Evolutionary conservation across 2,113 vertebrate species (phyloP), one percentile per base, ranked within the genome.

Genomic region (Melanerpes aurifrons): DNA sequence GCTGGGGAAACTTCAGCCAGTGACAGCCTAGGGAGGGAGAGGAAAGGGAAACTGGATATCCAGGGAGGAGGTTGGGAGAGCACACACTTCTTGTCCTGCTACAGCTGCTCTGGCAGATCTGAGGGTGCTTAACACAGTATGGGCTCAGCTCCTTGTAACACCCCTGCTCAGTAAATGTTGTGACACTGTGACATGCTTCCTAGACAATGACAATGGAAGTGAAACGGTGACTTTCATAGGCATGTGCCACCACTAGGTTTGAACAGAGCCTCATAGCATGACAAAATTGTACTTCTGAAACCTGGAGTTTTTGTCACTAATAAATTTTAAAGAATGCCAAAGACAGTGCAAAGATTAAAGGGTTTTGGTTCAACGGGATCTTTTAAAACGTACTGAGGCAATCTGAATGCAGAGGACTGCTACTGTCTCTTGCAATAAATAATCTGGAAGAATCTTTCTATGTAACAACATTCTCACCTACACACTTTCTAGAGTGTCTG

Each of bases 401-500:
- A 68, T 43, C 47, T 70, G 76, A 82, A 77, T 31, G 57, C 64
- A 82, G 32, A 8, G 25, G 54, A 72, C 45, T 78, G 43, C 57
- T 61, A 29, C 82, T 9, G 15, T 32, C 45, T 76, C 83, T 72
- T 59, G 47, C 47, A 86, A 82, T 62, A 86, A 93, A 94, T 82
- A 85, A 89, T 92, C 76, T 85, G 74, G 31, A 90, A 76, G 67
- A 91, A n/a, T 79, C 56, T 56, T 93, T 59, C 77, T 85, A 83
- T 35, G 32, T 40, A 90, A 69, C 45, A 92, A 61, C 82, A 87
- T 82, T 89, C 50, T 89, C 86, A 93, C 84, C 86, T 94, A 82
- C 81, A 63, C 71, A 59, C 59, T 63, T 40, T 74, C 77, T 90
- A 93, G 29, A 94, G 71, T 15, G 3, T 54, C 66, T 81, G 80